phyloP scores from a whole-genome alignment of 2,797 vertebrate species.

The Poeciliopsis gracilis region DNA sequence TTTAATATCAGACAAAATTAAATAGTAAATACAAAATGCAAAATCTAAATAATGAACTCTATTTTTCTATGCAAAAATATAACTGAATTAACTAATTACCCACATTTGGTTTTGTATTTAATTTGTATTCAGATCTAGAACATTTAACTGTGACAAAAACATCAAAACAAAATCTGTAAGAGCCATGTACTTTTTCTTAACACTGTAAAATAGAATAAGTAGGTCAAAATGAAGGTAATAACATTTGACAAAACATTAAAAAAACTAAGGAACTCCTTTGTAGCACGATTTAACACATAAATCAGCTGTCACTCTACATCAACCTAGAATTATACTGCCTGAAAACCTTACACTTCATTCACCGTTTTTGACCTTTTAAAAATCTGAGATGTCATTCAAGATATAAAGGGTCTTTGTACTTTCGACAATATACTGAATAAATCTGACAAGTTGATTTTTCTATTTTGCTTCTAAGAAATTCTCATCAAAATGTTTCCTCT shows the following conservation, averaged over 20 bases:
- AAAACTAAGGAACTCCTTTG: background rate
- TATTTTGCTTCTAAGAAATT: conserved; percentile 24
- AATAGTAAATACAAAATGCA: no score
- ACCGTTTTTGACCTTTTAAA: conserved; percentile 35
- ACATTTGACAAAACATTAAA: background rate
- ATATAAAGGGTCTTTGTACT: conserved; percentile 27
- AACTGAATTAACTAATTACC: background rate
- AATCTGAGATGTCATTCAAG: conserved; percentile 1
- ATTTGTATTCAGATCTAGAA: background rate
- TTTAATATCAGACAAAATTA: no score
- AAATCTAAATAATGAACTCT: no score
- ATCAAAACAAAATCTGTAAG: background rate
- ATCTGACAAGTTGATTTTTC: conserved; percentile 30
- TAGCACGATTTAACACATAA: conserved; percentile 8
- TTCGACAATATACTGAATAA: conserved; percentile 7
- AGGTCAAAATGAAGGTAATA: background rate
- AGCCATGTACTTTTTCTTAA: background rate
- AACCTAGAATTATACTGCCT: conserved; percentile 1
- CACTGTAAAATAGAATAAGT: background rate
- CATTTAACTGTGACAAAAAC: background rate
- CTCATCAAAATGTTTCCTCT: conserved; percentile 8
- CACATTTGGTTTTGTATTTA: background rate
- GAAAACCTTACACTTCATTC: conserved; percentile 25
- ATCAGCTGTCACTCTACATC: conserved; percentile 28
- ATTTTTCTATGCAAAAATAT: background rate